A percentile compares a stretch with the other conserved stretches of the same genome.
These are phyloP conservation scores for Seira musarum DNA, from an alignment of 2,888 invertebrate species.

Conservation along the genomic window DNA sequence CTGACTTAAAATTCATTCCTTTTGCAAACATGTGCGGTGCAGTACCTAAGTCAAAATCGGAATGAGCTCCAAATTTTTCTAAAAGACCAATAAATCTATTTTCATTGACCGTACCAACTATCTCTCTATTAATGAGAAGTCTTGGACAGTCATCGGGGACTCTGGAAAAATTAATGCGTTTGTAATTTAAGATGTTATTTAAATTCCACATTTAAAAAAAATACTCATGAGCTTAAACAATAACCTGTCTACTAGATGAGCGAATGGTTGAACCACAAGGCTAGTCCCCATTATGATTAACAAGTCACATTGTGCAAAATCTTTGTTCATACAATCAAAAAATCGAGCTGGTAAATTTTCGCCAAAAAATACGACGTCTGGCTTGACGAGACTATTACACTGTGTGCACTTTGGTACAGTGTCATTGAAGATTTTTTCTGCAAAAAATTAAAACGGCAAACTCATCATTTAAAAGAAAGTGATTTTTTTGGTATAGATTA, in stretches of 20 bases:
- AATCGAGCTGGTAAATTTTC: conserved; percentile 89
- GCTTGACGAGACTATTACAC: conserved; percentile 88
- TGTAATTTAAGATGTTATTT: not conserved
- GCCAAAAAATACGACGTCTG: conserved; percentile 97
- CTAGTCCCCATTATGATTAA: conserved; percentile 97
- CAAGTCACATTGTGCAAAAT: conserved; percentile 90
- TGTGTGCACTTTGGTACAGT: conserved; percentile 83
- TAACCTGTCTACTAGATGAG: conserved; percentile 86
- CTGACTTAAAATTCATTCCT: conserved; percentile 80
- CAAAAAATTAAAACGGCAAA: conserved; percentile 58
- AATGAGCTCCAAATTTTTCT: conserved; percentile 70
- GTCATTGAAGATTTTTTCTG: conserved; percentile 82
- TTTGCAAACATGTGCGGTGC: conserved; percentile 72
- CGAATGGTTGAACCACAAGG: conserved; percentile 94
- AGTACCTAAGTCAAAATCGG: conserved; percentile 64
- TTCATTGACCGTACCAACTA: conserved; percentile 74
- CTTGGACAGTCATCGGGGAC: conserved; percentile 84
- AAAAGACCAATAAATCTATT: conserved; percentile 72
- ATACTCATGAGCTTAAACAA: not conserved
- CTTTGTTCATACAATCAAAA: conserved; percentile 79
- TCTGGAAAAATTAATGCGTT: conserved; percentile 71
- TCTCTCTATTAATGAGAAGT: conserved; percentile 89
- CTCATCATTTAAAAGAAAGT: not conserved
- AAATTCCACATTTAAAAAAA: not conserved
- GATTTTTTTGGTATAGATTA: not conserved